Base-by-base conservation (phyloP, 1,140 invertebrate genomes). In the Euura saliciscinereae region DNA sequence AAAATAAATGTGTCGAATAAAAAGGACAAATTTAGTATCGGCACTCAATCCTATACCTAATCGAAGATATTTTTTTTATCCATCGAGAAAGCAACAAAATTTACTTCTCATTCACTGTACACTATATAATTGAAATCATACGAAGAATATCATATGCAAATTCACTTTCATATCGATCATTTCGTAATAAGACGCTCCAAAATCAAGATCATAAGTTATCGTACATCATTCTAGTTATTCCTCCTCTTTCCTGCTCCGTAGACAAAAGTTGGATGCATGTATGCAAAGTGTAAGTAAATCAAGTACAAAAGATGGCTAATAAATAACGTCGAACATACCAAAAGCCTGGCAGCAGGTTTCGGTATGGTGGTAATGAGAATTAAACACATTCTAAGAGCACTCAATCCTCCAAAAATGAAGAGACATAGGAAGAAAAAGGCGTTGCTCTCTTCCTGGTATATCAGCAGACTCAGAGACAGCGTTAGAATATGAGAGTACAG, bases 401-500 rank as follows among this genome's bases (percentile, higher is more conserved):
- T 86, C n/a, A 83, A 71, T 11, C 88, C 88, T 28, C 84, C 83
- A 78, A 90, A 85, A 5, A 88, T 4, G 68, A 83, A 79, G 45
- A 89, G 69, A 71, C 79, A 77, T 3, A 84, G 45, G 71, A 89
- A 87, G 75, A 89, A 89, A 70, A 87, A 80, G 8, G 76, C 65
- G 77, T 86, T 85, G 69, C 83, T 87, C 28, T 74, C 72, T 74
- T 87, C 83, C 69, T 85, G 78, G 71, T 81, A 83, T 65, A 83
- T 82, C 6, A 89, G 10, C 69, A 83, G 81, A 8, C 85, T 86
- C 3, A 82, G n/a, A 10, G 79, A 59, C 4, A 89, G 73, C 2
- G 87, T 87, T 3, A 89, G 73, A 28, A 89, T 74, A 75, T 88
- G 86, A n/a, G 88, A 88, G 78, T 87, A 89, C 3, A 89, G 75